phyloP scores from a whole-genome alignment of 2,888 invertebrate species.

The Pollenia amentaria region DNA sequence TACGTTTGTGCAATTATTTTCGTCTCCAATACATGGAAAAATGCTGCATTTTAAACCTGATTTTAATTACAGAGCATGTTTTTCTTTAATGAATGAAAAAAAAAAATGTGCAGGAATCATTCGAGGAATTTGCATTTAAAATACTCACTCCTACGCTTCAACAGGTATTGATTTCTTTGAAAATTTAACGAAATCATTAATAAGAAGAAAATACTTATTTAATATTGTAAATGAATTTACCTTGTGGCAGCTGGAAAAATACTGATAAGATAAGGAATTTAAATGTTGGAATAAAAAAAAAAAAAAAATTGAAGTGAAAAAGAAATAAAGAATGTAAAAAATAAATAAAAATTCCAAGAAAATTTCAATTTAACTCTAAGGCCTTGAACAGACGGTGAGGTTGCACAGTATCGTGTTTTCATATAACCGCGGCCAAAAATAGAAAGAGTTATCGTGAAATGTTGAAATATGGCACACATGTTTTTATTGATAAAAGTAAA shows the following conservation, averaged over 20 bases:
- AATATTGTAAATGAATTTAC: background rate
- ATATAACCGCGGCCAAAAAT: too few relatives aligned
- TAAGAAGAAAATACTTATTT: slow-evolving; percentile 14
- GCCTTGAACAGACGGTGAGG: too few relatives aligned
- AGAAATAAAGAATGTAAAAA: too few relatives aligned
- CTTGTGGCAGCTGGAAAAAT: slow-evolving; percentile 16
- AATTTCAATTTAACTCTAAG: too few relatives aligned
- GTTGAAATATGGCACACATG: too few relatives aligned
- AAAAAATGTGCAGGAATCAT: background rate
- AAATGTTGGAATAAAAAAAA: background rate
- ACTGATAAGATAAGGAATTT: background rate
- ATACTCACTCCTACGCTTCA: background rate
- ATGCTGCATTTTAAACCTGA: background rate
- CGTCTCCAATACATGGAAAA: background rate
- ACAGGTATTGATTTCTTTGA: slow-evolving; percentile 1
- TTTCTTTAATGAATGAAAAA: background rate
- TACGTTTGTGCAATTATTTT: background rate
- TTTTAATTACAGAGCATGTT: slow-evolving; percentile 31
- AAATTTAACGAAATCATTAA: slow-evolving; percentile 43
- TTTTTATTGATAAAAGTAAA: too few relatives aligned
- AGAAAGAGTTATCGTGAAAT: too few relatives aligned
- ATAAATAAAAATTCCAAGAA: too few relatives aligned
- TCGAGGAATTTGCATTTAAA: slow-evolving; percentile 1
- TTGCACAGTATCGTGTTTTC: too few relatives aligned
- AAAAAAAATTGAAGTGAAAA: background rate